Percentiles rank a stretch among this genome's conserved stretches.
phyloP scores from a whole-genome alignment of 2,888 invertebrate species.

The Cerastis leucographa region DNA sequence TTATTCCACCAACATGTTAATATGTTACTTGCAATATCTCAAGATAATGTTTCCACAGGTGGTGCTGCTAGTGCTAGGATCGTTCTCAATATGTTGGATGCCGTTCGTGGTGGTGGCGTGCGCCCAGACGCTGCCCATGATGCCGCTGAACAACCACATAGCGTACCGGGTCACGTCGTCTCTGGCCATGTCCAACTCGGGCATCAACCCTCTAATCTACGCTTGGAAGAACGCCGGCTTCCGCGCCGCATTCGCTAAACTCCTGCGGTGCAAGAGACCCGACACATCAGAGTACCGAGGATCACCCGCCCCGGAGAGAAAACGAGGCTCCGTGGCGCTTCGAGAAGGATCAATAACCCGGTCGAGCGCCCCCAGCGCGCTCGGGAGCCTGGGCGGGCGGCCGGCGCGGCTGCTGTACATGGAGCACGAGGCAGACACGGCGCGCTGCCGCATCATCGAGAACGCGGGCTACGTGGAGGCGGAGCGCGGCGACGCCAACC shows the following conservation, averaged over 20 bases:
- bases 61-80: constrained; percentile 94
- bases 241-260: constrained; percentile 93
- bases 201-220: constrained; percentile 95
- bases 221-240: constrained; percentile 96
- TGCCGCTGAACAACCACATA: constrained; percentile 88
- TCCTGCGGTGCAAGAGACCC: constrained; percentile 92
- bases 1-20: neutral
- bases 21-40: too few species aligned
- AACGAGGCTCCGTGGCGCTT: constrained; percentile 87
- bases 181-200: constrained; percentile 95
- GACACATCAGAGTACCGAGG: constrained; percentile 90
- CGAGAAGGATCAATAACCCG: constrained; percentile 86
- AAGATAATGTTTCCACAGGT: constrained; percentile 90
- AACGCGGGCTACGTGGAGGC: constrained; percentile 87
- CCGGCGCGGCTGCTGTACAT: constrained; percentile 85
- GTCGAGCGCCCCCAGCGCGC: constrained; percentile 81
- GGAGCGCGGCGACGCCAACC: constrained; percentile 85
- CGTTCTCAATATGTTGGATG: constrained; percentile 95
- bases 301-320: constrained; percentile 90
- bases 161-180: constrained; percentile 92
- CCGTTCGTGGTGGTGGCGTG: constrained; percentile 94
- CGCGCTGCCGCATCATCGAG: constrained; percentile 88
- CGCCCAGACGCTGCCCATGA: constrained; percentile 90
- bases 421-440: constrained; percentile 81
- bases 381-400: constrained; percentile 82